phyloP scores from a whole-genome alignment of 2,797 vertebrate species.

The Aselliscus stoliczkanus region DNA sequence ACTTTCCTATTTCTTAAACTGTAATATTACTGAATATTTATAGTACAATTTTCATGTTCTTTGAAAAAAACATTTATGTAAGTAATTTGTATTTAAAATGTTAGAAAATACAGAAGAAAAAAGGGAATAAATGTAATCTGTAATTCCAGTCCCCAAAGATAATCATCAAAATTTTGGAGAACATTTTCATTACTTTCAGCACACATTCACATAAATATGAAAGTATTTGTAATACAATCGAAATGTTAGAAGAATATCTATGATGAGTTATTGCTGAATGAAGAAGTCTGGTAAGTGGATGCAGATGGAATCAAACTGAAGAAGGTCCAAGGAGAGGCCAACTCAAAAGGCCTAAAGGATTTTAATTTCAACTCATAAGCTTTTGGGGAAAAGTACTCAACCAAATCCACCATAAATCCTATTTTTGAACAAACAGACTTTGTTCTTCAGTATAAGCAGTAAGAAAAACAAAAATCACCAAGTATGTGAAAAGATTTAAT shows the following conservation, averaged over 20 bases:
- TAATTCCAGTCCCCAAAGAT: not conserved
- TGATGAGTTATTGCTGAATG: not conserved
- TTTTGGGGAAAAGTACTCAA: not conserved
- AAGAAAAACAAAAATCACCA: not conserved
- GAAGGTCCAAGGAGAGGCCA: not conserved
- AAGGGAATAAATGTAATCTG: not conserved
- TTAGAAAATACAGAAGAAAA: not conserved
- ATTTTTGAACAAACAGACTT: not conserved
- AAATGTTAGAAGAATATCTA: not conserved
- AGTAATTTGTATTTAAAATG: not conserved
- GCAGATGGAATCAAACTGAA: not conserved
- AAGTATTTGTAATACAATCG: not conserved
- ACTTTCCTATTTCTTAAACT: constrained; percentile 20
- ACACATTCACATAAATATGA: not conserved
- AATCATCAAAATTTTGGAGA: not conserved
- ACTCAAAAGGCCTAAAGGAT: not conserved
- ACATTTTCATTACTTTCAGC: not conserved
- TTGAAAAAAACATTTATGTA: not conserved
- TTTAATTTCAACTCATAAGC: not conserved
- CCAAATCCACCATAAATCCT: not conserved
- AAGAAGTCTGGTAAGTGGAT: not conserved
- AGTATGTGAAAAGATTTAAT: not conserved
- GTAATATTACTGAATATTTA: not conserved
- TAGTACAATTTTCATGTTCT: not conserved
- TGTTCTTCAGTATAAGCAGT: not conserved